A percentile compares a stretch with the other conserved stretches of the same genome.
Evolutionary conservation across 2,888 invertebrate genomes (phyloP).

Genomic region (Catocala fraxini): DNA sequence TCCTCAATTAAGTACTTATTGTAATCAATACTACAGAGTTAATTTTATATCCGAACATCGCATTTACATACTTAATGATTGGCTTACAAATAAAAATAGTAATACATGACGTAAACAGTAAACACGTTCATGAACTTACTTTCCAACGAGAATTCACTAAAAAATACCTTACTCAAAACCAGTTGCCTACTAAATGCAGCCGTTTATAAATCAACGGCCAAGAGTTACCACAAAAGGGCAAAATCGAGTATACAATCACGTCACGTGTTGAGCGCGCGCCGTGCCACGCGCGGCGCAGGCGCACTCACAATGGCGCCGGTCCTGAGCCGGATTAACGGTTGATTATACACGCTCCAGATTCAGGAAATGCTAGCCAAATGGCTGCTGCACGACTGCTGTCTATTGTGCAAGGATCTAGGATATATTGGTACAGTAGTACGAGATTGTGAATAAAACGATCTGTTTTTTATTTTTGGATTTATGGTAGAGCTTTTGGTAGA

Average conservation of each 20-base stretch:
- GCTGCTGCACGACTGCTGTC: slow-evolving; percentile 67
- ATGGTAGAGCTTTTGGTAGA: background rate
- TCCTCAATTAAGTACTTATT: slow-evolving; percentile 3
- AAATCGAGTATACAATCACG: slow-evolving; percentile 73
- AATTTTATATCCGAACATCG: background rate
- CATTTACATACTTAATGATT: slow-evolving; percentile 9
- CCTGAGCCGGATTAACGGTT: slow-evolving; percentile 82
- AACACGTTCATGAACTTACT: slow-evolving; percentile 8
- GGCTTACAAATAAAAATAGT: background rate
- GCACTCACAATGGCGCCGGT: slow-evolving; percentile 61
- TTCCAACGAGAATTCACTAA: slow-evolving; percentile 2
- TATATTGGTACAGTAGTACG: slow-evolving; percentile 17
- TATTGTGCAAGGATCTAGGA: slow-evolving; percentile 60
- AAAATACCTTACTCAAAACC: slow-evolving; percentile 30
- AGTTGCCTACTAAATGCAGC: slow-evolving; percentile 44
- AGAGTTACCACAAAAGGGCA: slow-evolving; percentile 77
- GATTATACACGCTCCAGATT: slow-evolving; percentile 85
- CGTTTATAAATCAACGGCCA: slow-evolving; percentile 56
- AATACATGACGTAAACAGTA: slow-evolving; percentile 2
- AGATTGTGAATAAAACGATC: background rate
- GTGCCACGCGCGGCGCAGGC: slow-evolving; percentile 77
- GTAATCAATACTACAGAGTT: slow-evolving; percentile 5
- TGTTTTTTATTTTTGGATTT: background rate
- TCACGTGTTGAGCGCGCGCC: slow-evolving; percentile 84
- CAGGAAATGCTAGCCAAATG: slow-evolving; percentile 76